Base-by-base conservation (phyloP, 2,888 invertebrate species). In the Apocheima hispidaria region DNA sequence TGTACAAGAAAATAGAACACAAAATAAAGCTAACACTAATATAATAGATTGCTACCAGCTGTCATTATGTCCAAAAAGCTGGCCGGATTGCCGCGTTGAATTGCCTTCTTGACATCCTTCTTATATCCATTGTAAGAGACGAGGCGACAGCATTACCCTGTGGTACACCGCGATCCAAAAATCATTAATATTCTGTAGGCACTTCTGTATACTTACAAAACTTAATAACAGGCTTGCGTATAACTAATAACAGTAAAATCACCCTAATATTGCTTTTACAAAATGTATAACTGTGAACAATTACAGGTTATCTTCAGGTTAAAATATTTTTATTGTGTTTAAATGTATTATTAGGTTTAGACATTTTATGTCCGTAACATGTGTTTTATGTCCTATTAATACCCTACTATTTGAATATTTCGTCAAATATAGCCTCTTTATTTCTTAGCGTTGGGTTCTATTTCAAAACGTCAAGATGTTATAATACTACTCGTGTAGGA, bases 221-320 rank as follows among this genome's bases (percentile, higher is more conserved):
- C 12, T 33, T 2, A 33, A 12, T 12, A 28, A n/a, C n/a, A n/a
- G n/a, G n/a, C n/a, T n/a, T n/a, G 33, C 9, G 16, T 16, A 4
- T 36, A 38, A 10, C 20, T 41, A 41, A n/a, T 10, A 21, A 21
- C 5, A n/a, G 1, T 12, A 21, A 41, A 41, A 20, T 26, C 9
- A 23, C 26, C n/a, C 41, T 14, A 41, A 10, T 26, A 23, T 21
- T 41, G 21, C 41, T 41, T 21, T 21, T 9, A 43, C n/a, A 26
- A 43, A 43, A 14, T 16, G 26, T 26, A 26, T 14, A 7, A 1
- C 7, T 43, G 26, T 5, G 1, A n/a, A n/a, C 12, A 40, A 43
- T 36, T 36, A 14, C 21, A 21, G 20, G 46, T 58, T 36, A 35
- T 43, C n/a, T n/a, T n/a, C n/a, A n/a, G n/a, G n/a, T n/a, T n/a